Base-by-base conservation (phyloP, 92 coral and sea anemone species). In the Zoanthus gigantus region DNA sequence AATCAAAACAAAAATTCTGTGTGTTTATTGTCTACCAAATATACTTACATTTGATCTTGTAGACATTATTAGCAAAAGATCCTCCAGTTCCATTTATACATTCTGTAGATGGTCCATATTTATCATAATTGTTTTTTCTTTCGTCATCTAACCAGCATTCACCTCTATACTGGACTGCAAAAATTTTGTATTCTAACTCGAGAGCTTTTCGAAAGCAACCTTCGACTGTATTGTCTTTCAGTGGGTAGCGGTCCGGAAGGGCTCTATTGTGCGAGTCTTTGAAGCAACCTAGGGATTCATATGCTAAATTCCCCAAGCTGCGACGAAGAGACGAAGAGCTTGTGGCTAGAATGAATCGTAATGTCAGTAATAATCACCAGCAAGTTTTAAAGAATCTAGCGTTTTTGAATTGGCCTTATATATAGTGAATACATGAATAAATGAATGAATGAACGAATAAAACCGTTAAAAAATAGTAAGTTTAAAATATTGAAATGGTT, bases 31-130 rank as follows among this genome's bases (percentile, higher is more conserved):
- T 15, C 30, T 14, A 74, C 5, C 54, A 12, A 30, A 2, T 30
- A 9, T 32, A 52, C 68, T 77, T 44, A 77, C 82, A 46, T 29
- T 52, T 53, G 5, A 77, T 77, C 29, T 54, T 29, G 82, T 77
- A 77, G 82, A 77, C 82, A n/a, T 54, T 29, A 45, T 77, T 77
- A 7, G 53, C 63, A 8, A 17, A 15, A 1, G 6, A 9, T 3
- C 82, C 82, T 58, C 82, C 82, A 7, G 67, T 13, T 13, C 63
- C 29, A 0, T 32, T 32, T 4, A 0, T 31, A n/a, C 82, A 77
- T 5, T 54, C 7, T 5, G 31, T 16, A 23, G 65, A 54, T 34
- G 15, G n/a, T 77, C 82, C 82, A 77, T 52, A 77, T 30, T 30
- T 29, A 10, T 30, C 46, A 18, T 77, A 77, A 9, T 77, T 8